These are phyloP conservation scores for Colostygia pectinataria DNA, from an alignment of 2,888 invertebrate species.

Conservation along the genomic window DNA sequence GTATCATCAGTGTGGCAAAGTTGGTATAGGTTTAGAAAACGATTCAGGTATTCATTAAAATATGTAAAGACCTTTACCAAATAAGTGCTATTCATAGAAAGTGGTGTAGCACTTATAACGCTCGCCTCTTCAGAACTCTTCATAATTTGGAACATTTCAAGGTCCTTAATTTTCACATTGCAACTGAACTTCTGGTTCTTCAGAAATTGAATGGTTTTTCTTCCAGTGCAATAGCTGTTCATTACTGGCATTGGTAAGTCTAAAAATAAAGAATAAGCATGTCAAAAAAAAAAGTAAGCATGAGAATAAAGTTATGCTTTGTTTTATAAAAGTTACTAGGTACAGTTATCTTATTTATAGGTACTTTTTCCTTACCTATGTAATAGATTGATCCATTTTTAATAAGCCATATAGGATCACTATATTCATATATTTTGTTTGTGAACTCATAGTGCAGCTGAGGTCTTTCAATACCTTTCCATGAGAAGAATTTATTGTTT, in stretches of 20 bases:
- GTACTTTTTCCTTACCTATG: slow-evolving; percentile 57
- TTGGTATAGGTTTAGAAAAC: not conserved
- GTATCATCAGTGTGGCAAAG: too few relatives aligned
- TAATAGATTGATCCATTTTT: slow-evolving; percentile 56
- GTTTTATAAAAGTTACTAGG: too few relatives aligned
- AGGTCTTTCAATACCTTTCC: slow-evolving; percentile 44
- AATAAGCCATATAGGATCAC: slow-evolving; percentile 63
- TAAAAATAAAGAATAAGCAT: too few relatives aligned
- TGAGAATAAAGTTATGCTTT: too few relatives aligned
- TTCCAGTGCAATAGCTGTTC: slow-evolving; percentile 63
- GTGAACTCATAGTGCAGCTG: slow-evolving; percentile 43
- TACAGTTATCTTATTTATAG: too few relatives aligned
- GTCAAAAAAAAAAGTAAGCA: too few relatives aligned
- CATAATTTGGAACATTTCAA: slow-evolving; percentile 65
- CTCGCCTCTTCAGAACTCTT: slow-evolving; percentile 51
- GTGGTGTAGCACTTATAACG: slow-evolving; percentile 57
- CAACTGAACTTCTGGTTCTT: slow-evolving; percentile 57
- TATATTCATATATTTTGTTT: slow-evolving; percentile 50
- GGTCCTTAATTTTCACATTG: slow-evolving; percentile 58
- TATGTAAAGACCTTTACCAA: slow-evolving; percentile 63
- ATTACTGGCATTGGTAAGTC: slow-evolving; percentile 58
- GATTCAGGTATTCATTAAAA: too few relatives aligned
- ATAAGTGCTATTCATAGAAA: slow-evolving; percentile 49
- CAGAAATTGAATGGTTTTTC: slow-evolving; percentile 58
- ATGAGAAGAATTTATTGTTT: slow-evolving; percentile 44